Evolutionary conservation across 1,140 invertebrate species (phyloP), one percentile per base, ranked within the genome.

Genomic region (Neodiprion pinetum): DNA sequence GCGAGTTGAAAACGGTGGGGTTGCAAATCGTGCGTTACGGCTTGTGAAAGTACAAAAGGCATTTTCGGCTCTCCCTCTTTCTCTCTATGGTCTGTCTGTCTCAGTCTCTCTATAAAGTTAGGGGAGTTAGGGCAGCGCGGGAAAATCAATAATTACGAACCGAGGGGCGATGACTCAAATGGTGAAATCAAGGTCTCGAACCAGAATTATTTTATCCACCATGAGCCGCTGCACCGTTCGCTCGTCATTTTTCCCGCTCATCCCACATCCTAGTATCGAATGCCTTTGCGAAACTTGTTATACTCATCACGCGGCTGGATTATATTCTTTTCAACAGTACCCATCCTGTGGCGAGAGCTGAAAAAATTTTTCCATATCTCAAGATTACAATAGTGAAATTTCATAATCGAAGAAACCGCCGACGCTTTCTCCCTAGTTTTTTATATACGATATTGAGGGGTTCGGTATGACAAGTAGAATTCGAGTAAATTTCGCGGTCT

Each of bases 71-170:
- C 84, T 83, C 80, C 81, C 76, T 80, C 79, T 80, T 79, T 81
- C 75, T 79, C 75, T 68, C 71, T 69, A 69, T 77, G 80, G 76
- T 77, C 73, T 79, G 79, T 77, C 78, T 83, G 78, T 83, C 81
- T 73, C 74, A 65, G 73, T 73, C 75, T 76, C 76, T 83, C 74
- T 83, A 85, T 82, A 81, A 88, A 86, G 84, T 87, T 88, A 87
- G 87, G 87, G 85, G 85, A 88, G 84, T 87, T 85, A 85, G 84
- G 80, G 80, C 80, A 84, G 80, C 79, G 76, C 77, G 80, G 50
- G 86, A 88, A 89, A 88, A 89, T 88, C 88, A 88, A 89, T 89
- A 89, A 89, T 89, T 89, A 88, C 86, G 80, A 85, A 85, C 79
- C 83, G 80, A 86, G 84, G 87, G 86, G 83, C 79, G 87, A 88